A percentile compares a stretch with the other conserved stretches of the same genome.
phyloP scores from a whole-genome alignment of 2,113 vertebrate species.

The Nothocercus julius region DNA sequence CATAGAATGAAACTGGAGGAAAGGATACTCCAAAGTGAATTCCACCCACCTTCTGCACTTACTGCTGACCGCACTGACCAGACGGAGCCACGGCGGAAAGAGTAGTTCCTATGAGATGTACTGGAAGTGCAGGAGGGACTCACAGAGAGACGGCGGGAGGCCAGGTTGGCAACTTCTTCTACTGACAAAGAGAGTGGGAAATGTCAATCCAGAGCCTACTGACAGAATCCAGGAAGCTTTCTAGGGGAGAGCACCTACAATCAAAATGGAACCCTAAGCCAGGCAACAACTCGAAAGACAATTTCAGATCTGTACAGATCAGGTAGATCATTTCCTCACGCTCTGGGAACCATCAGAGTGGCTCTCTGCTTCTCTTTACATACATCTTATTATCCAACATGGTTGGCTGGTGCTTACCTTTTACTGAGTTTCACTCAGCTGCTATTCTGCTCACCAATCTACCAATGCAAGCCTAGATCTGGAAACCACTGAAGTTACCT shows the following conservation, averaged over 20 bases:
- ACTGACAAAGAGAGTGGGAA: constrained; percentile 82
- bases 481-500: background rate
- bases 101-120: constrained; percentile 98
- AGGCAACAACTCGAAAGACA: background rate
- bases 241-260: background rate
- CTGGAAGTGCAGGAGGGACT: constrained; percentile 97
- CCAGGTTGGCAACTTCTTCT: constrained; percentile 98
- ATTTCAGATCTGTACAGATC: background rate
- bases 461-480: background rate
- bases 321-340: background rate
- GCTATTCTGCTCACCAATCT: background rate
- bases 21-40: background rate
- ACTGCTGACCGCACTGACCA: constrained; percentile 95
- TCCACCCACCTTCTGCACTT: constrained; percentile 90
- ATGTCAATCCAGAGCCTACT: constrained; percentile 56
- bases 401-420: background rate
- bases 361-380: background rate
- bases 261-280: background rate
- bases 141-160: constrained; percentile 94
- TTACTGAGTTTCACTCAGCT: background rate
- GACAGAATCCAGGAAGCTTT: background rate
- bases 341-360: background rate
- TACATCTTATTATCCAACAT: background rate
- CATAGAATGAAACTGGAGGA: background rate
- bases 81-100: constrained; percentile 93